Evolutionary conservation across 30 jellyfish, hydroid and myxozoan genomes (phyloP), one percentile per base, ranked within the genome.

Genomic region (Pseudorhiza aurosa): DNA sequence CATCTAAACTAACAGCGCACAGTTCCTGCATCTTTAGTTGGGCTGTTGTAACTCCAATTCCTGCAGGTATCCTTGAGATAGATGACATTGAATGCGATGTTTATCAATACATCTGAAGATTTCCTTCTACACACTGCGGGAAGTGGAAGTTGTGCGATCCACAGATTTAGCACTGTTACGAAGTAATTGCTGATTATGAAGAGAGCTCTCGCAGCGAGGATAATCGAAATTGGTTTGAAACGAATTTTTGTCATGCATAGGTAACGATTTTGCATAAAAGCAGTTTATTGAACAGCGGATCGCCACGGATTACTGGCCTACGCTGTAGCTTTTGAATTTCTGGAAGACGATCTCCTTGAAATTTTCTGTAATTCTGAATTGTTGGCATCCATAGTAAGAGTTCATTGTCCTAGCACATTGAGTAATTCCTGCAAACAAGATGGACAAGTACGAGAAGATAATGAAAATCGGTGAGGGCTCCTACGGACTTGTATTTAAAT

Each of bases 391-490:
- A n/a, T n/a, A n/a, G n/a, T n/a, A n/a, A n/a, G n/a, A n/a, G n/a
- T n/a, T n/a, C n/a, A n/a, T n/a, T n/a, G n/a, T n/a, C n/a, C 50
- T 39, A 39, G 50, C 12, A 39, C 10, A 39, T 39, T 5, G 12
- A 39, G 12, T 39, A 5, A 39, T 39, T 39, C 50, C 50, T 5
- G 19, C 2, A 2, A 10, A 10, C 51, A 81, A n/a, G 33, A 93
- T 93, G 99, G 99, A 93, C 42, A 93, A 93, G 58, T 93, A 79
- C 68, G 99, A 93, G 62, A 93, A 93, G 75, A 76, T 93, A 3
- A 27, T 79, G 24, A 82, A 87, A 75, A 93, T 93, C 43, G 99
- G 99, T 11, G 99, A 93, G 87, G 99, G 99, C 11, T 93, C 99
- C 8, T 93, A 93, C 68, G 99, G 99, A 21, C 94, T 86, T 31